Evolutionary conservation across 2,888 invertebrate species (phyloP).

Genomic region (Parapristionchus giblindavisi): DNA sequence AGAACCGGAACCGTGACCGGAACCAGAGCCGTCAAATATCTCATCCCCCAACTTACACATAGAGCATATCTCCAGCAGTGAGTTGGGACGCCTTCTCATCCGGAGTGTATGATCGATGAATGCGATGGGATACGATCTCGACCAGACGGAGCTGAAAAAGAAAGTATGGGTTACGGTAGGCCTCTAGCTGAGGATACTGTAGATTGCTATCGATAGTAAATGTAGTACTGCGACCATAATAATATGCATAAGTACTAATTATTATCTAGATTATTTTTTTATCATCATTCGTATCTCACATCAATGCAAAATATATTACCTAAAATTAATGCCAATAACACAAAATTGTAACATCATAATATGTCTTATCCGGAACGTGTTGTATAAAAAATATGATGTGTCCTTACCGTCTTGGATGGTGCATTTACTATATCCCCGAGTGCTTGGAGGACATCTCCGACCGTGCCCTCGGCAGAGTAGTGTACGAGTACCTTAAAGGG

Average conservation of each 20-base stretch:
- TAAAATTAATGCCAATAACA: too few relatives aligned
- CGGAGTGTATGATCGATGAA: slow-evolving; percentile 50
- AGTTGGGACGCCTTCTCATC: slow-evolving; percentile 53
- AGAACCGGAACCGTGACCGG: not conserved
- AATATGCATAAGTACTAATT: too few relatives aligned
- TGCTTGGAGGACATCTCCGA: slow-evolving; percentile 52
- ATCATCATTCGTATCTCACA: too few relatives aligned
- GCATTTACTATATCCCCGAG: slow-evolving; percentile 48
- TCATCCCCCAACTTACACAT: slow-evolving; percentile 68
- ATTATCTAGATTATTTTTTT: too few relatives aligned
- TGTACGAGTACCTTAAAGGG: slow-evolving; percentile 44
- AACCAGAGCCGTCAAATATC: not conserved
- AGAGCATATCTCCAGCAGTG: slow-evolving; percentile 66
- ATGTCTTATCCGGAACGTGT: too few relatives aligned
- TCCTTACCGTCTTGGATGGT: slow-evolving; percentile 39
- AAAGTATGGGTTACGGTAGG: too few relatives aligned
- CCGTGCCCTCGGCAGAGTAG: slow-evolving; percentile 53
- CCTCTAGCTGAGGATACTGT: not conserved
- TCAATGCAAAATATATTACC: too few relatives aligned
- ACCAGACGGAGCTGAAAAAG: slow-evolving; percentile 46
- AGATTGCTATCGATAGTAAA: not conserved
- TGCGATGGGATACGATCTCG: slow-evolving; percentile 51
- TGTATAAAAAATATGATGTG: too few relatives aligned
- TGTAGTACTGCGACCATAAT: too few relatives aligned
- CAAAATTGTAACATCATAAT: too few relatives aligned